These are phyloP conservation scores for Pachymerium ferrugineum DNA, from an alignment of 2,888 invertebrate species.

Conservation along the genomic window DNA sequence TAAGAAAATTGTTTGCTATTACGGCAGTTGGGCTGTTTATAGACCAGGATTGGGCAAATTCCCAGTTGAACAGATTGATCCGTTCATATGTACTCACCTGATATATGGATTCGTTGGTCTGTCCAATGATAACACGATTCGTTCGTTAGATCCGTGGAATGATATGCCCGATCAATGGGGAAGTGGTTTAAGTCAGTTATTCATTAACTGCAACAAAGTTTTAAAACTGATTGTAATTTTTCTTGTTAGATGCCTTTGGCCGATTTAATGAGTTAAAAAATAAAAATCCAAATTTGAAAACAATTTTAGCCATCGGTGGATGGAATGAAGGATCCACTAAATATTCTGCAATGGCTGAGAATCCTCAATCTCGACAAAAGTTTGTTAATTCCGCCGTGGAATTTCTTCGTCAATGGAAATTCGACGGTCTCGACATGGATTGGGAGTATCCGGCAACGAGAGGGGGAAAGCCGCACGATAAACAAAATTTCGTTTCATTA, in stretches of 20 bases:
- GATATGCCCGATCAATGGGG: constrained; percentile 61
- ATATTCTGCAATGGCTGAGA: constrained; percentile 46
- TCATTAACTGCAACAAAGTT: too few relatives aligned
- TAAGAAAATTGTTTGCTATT: constrained; percentile 61
- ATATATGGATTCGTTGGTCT: constrained; percentile 70
- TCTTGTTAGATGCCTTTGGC: constrained; percentile 42
- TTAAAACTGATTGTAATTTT: not conserved
- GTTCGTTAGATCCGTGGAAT: constrained; percentile 47
- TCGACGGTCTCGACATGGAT: constrained; percentile 52
- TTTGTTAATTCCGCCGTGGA: constrained; percentile 57
- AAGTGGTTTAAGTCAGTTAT: constrained; percentile 49
- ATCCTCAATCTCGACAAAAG: constrained; percentile 46
- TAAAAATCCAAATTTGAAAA: constrained; percentile 44
- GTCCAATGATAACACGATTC: constrained; percentile 49
- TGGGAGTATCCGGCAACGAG: constrained; percentile 44
- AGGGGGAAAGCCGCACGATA: constrained; percentile 42
- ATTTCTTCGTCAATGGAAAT: constrained; percentile 55
- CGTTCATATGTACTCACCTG: constrained; percentile 65
- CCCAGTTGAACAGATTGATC: constrained; percentile 60
- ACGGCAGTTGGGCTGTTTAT: constrained; percentile 70
- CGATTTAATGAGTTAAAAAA: constrained; percentile 45
- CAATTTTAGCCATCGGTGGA: constrained; percentile 46
- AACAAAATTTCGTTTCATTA: constrained; percentile 53
- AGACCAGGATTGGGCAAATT: constrained; percentile 61
- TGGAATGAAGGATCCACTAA: constrained; percentile 55